These are phyloP conservation scores for Myotis planiceps DNA, from an alignment of 2,797 vertebrate genomes.

Conservation along the genomic window DNA sequence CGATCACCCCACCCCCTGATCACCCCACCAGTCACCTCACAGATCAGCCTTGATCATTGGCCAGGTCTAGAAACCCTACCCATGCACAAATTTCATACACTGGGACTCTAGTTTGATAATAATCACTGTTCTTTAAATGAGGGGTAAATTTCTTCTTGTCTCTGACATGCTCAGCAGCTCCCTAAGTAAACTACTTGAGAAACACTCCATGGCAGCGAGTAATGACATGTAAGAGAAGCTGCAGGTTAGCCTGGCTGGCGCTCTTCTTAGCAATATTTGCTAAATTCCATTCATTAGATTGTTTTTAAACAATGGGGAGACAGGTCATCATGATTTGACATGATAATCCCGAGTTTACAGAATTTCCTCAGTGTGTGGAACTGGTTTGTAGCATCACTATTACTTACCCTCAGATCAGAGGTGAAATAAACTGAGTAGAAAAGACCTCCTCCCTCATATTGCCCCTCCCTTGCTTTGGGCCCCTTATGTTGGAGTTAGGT, in stretches of 20 bases:
- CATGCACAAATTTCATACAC: too few species aligned
- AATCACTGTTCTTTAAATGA: background rate
- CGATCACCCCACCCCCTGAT: too few species aligned
- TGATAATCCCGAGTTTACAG: constrained; percentile 49
- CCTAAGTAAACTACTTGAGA: constrained; percentile 53
- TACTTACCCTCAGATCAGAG: background rate
- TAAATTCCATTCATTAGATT: constrained; percentile 51
- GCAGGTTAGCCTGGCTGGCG: background rate
- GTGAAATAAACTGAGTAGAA: background rate
- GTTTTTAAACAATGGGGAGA: constrained; percentile 20
- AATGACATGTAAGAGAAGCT: background rate
- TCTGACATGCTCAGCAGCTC: constrained; percentile 8
- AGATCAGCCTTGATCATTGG: too few species aligned
- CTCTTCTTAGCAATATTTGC: constrained; percentile 48
- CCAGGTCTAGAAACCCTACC: too few species aligned
- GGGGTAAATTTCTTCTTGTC: background rate
- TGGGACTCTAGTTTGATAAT: background rate
- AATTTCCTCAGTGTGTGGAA: constrained; percentile 47
- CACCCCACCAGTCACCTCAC: too few species aligned
- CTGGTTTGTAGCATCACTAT: background rate
- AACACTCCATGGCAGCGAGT: background rate
- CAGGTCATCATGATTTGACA: constrained; percentile 59
- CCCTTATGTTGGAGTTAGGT: background rate
- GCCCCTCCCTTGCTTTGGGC: too few species aligned
- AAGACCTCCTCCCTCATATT: background rate